A percentile compares a stretch with the other conserved stretches of the same genome.
Conservation (phyloP, 2,888 invertebrate genomes). For the Sesia apiformis region DNA sequence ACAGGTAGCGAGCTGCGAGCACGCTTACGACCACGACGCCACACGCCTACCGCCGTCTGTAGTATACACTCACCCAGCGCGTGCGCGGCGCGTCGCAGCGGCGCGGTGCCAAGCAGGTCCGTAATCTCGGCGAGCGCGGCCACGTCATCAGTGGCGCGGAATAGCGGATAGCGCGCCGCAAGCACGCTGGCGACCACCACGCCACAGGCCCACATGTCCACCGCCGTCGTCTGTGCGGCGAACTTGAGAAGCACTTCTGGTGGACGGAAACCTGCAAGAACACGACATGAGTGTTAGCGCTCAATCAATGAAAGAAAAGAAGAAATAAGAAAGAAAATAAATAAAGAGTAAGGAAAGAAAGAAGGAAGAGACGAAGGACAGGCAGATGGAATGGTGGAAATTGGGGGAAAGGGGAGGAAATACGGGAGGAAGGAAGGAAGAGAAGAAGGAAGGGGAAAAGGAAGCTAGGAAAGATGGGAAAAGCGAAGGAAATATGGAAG, state of each 20-base stretch:
- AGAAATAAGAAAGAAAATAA: no score
- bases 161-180: constrained; percentile 87
- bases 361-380: no score
- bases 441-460: no score
- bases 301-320: no score
- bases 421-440: no score
- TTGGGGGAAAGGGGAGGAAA: no score
- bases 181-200: constrained; percentile 83
- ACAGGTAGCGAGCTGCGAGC: constrained; percentile 86
- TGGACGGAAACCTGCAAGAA: not conserved
- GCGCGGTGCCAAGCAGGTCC: constrained; percentile 82
- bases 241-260: constrained; percentile 80
- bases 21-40: constrained; percentile 84
- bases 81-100: constrained; percentile 79
- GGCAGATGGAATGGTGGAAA: no score
- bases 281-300: no score
- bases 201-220: constrained; percentile 93
- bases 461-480: no score
- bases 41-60: constrained; percentile 78
- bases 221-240: constrained; percentile 86
- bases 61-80: constrained; percentile 73
- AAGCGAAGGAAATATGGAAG: no score
- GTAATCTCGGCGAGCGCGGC: constrained; percentile 88
- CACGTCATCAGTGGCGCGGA: constrained; percentile 82
- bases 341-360: no score